Evolutionary conservation across 2,113 vertebrate species (phyloP).

Genomic region (Astur gentilis): DNA sequence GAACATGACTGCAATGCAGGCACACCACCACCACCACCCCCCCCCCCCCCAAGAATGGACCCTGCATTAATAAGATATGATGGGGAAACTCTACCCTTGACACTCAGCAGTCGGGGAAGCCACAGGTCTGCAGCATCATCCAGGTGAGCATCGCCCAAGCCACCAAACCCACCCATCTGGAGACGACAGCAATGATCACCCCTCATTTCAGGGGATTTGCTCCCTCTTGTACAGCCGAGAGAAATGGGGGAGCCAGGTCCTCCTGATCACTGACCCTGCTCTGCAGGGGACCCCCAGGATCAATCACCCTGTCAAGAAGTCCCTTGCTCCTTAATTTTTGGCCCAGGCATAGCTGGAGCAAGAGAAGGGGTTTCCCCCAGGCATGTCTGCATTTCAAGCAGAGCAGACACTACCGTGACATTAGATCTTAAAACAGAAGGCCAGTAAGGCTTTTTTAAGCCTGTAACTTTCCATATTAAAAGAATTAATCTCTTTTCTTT

Average conservation of each 20-base stretch:
- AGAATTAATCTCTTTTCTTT: neutral
- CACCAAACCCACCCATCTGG: neutral
- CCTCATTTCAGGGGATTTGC: fast-evolving
- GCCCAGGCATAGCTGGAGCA: neutral
- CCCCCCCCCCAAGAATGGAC: neutral
- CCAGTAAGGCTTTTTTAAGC: neutral
- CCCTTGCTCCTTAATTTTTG: neutral
- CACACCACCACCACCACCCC: too few relatives aligned
- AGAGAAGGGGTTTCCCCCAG: neutral
- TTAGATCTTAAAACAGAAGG: neutral
- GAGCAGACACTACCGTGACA: neutral
- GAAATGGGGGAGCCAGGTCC: neutral
- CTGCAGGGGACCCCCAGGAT: neutral
- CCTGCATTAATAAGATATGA: neutral
- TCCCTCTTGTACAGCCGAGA: neutral
- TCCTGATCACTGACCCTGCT: neutral
- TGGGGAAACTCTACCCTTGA: neutral
- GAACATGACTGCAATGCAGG: neutral
- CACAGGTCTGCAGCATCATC: neutral
- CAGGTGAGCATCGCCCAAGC: neutral
- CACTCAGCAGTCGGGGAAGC: neutral
- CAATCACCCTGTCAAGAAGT: neutral
- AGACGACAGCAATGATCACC: neutral
- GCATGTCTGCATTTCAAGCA: neutral
- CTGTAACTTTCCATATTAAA: neutral